These are phyloP conservation scores for Metallyticus violacea DNA, from an alignment of 2,888 invertebrate species.

Conservation along the genomic window DNA sequence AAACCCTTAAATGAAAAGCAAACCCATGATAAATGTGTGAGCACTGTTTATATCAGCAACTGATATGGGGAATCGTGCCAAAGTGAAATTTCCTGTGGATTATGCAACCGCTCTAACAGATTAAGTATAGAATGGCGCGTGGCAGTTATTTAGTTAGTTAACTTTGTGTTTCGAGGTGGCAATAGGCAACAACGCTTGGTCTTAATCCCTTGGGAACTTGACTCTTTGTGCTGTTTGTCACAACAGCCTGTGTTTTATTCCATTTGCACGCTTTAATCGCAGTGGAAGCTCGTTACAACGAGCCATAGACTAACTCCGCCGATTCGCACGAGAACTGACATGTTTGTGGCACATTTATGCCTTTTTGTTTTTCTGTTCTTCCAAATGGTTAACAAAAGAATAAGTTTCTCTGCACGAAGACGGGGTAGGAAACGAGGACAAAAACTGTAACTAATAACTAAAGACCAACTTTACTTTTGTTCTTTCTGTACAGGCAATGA, in stretches of 20 bases:
- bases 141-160: background rate
- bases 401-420: background rate
- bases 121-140: background rate
- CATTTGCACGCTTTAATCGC: background rate
- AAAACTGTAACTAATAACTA: background rate
- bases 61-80: too few relatives aligned
- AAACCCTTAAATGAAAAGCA: too few relatives aligned
- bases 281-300: background rate
- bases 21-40: too few relatives aligned
- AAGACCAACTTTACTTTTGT: background rate
- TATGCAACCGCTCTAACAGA: background rate
- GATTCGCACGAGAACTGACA: background rate
- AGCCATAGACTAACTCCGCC: background rate
- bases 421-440: too few relatives aligned
- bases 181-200: background rate
- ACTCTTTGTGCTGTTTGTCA: background rate
- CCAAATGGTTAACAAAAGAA: background rate
- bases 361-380: background rate
- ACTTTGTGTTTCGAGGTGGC: background rate
- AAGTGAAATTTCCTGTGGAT: background rate
- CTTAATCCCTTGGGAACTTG: background rate
- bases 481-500: background rate
- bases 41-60: too few relatives aligned
- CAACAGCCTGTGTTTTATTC: background rate
- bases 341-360: background rate